phyloP scores from a whole-genome alignment of 2,113 vertebrate species.

The Aix galericulata region DNA sequence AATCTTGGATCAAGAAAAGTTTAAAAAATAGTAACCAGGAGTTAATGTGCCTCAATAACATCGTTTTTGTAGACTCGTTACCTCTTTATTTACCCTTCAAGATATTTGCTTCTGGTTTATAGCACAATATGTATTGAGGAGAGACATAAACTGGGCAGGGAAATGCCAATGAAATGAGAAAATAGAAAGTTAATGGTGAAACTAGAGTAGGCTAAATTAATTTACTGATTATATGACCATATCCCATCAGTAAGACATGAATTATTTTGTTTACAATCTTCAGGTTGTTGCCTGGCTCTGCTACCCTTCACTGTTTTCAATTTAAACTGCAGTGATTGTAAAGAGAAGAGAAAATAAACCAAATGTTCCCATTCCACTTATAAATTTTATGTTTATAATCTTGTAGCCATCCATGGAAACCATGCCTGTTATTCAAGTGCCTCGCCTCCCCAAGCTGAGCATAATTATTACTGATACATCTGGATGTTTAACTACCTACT shows the following conservation, averaged over 20 bases:
- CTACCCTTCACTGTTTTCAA: constrained; percentile 78
- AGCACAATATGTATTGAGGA: constrained; percentile 73
- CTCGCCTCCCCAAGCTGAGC: constrained; percentile 66
- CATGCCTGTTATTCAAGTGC: constrained; percentile 72
- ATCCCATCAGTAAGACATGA: constrained; percentile 78
- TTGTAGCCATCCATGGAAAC: constrained; percentile 78
- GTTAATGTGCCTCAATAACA: constrained; percentile 70
- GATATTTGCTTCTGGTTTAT: constrained; percentile 76
- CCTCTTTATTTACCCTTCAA: constrained; percentile 77
- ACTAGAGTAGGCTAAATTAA: constrained; percentile 78
- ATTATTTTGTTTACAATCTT: constrained; percentile 80
- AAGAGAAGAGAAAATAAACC: constrained; percentile 78
- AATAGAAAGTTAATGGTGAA: constrained; percentile 79
- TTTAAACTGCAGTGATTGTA: constrained; percentile 76
- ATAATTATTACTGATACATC: constrained; percentile 78
- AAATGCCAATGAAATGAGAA: constrained; percentile 78
- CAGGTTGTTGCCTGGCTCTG: constrained; percentile 77
- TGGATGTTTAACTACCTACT: constrained; percentile 76
- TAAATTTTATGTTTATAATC: constrained; percentile 80
- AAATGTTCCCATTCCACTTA: constrained; percentile 79
- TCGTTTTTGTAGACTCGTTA: constrained; percentile 68
- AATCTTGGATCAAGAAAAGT: constrained; percentile 61
- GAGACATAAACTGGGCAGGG: constrained; percentile 74
- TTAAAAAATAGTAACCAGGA: constrained; percentile 62
- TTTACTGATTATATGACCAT: constrained; percentile 80